These are phyloP conservation scores for Larimichthys polyactis DNA, from an alignment of 2,113 vertebrate genomes.

Conservation along the genomic window DNA sequence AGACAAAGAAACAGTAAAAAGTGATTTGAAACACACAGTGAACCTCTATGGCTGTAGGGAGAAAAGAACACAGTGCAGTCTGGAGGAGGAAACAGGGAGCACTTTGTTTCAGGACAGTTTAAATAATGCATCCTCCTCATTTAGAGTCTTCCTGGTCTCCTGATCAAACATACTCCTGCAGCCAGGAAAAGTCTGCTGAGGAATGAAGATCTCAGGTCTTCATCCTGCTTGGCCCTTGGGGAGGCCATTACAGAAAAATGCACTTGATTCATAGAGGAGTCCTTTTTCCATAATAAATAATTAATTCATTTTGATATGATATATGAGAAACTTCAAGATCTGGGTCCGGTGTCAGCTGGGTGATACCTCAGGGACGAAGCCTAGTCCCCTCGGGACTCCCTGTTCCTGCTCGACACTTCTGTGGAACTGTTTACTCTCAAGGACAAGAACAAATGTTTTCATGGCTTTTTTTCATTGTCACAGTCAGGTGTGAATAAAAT, in stretches of 20 bases:
- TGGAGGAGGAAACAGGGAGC: not conserved
- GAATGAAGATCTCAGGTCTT: conserved; percentile 47
- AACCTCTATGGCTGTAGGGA: not conserved
- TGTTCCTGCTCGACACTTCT: not conserved
- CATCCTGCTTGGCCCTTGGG: conserved; percentile 50
- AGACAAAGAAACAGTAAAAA: not conserved
- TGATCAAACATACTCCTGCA: conserved; percentile 21
- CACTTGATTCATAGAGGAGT: conserved; percentile 17
- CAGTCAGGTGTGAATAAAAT: not conserved
- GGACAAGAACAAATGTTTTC: not conserved
- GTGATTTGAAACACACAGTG: not conserved
- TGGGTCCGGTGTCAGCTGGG: not conserved
- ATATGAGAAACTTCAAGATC: not conserved
- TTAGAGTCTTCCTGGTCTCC: not conserved
- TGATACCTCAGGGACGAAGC: not conserved
- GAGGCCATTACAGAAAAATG: conserved; percentile 45
- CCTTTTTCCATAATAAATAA: conserved; percentile 48
- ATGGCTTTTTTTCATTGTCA: not conserved
- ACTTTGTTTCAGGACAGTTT: conserved; percentile 17
- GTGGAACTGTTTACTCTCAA: not conserved
- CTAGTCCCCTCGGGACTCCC: not conserved
- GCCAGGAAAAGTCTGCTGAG: conserved; percentile 21
- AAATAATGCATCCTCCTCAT: conserved; percentile 53
- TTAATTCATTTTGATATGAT: conserved; percentile 18
- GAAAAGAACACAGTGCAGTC: not conserved